A percentile compares a stretch with the other conserved stretches of the same genome.
Evolutionary conservation across 1,140 invertebrate species (phyloP).

Genomic region (Drosophila repletoides): DNA sequence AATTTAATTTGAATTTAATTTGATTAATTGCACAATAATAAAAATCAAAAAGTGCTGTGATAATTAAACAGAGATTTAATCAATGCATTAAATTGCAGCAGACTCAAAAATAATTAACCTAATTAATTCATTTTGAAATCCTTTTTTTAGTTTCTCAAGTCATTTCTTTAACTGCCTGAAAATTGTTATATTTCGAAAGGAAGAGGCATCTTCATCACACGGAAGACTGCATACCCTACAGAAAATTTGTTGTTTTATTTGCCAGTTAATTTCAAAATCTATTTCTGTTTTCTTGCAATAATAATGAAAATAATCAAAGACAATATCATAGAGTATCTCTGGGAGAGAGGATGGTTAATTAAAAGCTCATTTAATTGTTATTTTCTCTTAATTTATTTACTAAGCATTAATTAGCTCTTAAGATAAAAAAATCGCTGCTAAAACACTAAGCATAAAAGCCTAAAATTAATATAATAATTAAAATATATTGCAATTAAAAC

Average conservation of each 20-base stretch:
- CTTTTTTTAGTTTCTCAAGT: no score
- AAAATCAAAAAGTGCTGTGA: slow-evolving; percentile 80
- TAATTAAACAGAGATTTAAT: slow-evolving; percentile 64
- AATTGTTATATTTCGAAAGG: no score
- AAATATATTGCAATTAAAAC: slow-evolving; percentile 25
- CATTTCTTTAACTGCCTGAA: no score
- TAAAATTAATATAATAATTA: slow-evolving; percentile 11
- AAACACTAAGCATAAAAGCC: slow-evolving; percentile 23
- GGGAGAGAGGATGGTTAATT: no score
- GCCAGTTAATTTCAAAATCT: neutral
- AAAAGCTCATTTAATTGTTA: slow-evolving; percentile 16
- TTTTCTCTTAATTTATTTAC: slow-evolving; percentile 8
- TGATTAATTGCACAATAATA: slow-evolving; percentile 73
- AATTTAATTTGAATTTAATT: slow-evolving; percentile 52
- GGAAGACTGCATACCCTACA: no score
- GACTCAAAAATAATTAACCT: slow-evolving; percentile 21
- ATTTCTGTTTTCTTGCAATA: slow-evolving; percentile 20
- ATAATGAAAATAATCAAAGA: slow-evolving; percentile 24
- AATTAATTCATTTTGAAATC: no score
- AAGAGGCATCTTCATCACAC: no score
- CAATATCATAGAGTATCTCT: slow-evolving; percentile 56
- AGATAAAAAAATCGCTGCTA: slow-evolving; percentile 35
- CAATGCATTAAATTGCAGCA: slow-evolving; percentile 32
- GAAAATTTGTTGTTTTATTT: no score
- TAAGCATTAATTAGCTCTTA: slow-evolving; percentile 9